These are phyloP conservation scores for Scelioninae gen. 2 DNA, from an alignment of 2,888 invertebrate species.

Conservation along the genomic window DNA sequence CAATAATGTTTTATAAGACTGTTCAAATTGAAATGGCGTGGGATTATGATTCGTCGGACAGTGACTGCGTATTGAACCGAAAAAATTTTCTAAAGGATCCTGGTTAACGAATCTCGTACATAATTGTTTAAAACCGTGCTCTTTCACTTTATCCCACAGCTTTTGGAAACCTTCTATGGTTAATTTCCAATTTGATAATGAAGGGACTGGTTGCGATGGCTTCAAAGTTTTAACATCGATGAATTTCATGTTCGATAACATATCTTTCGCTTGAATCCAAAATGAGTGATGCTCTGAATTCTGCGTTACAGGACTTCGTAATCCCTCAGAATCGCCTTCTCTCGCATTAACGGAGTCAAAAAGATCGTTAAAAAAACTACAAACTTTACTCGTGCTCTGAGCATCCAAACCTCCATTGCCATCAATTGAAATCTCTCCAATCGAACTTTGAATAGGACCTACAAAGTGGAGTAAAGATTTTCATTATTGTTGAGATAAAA, in stretches of 20 bases:
- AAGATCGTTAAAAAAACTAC: background rate
- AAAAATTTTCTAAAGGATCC: conserved; percentile 46
- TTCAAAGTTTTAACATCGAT: background rate
- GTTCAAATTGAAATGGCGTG: conserved; percentile 12
- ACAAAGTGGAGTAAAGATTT: too few relatives aligned
- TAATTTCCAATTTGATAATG: background rate
- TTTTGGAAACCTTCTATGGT: background rate
- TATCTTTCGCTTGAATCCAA: background rate
- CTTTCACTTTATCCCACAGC: background rate
- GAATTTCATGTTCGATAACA: background rate
- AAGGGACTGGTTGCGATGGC: background rate
- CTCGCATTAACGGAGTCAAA: background rate
- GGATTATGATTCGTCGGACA: conserved; percentile 3
- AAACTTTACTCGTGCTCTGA: background rate
- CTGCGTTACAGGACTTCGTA: background rate
- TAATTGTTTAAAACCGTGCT: conserved; percentile 12
- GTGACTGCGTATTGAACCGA: conserved; percentile 34
- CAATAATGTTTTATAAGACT: conserved; percentile 19
- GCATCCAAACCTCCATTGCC: background rate
- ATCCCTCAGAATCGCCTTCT: too few relatives aligned
- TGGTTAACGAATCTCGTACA: conserved; percentile 29
- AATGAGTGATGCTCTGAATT: background rate
- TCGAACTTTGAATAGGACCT: too few relatives aligned
- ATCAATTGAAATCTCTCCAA: too few relatives aligned
- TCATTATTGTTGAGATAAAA: too few relatives aligned